These are phyloP conservation scores for Drosophila nigromelanica DNA, from an alignment of 1,140 invertebrate genomes.

Conservation along the genomic window DNA sequence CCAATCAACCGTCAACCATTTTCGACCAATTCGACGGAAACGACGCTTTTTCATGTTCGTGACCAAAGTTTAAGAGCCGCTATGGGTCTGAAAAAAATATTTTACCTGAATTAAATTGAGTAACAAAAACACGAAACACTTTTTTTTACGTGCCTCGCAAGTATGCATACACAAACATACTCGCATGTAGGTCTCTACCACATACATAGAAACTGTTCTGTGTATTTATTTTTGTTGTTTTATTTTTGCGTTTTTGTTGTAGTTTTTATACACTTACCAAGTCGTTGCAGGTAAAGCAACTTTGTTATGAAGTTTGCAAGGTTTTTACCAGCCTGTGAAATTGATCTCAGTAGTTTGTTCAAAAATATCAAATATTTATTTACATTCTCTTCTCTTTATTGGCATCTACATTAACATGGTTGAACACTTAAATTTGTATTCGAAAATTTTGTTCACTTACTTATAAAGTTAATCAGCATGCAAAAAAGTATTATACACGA, in stretches of 20 bases:
- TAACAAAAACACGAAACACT: slow-evolving; percentile 78
- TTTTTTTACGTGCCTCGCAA: slow-evolving; percentile 43
- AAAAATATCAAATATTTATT: too few species aligned
- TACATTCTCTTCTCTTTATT: too few species aligned
- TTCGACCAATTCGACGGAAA: slow-evolving; percentile 75
- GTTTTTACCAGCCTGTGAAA: not conserved
- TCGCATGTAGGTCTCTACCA: slow-evolving; percentile 35
- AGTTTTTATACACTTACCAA: slow-evolving; percentile 13
- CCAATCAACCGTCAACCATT: slow-evolving; percentile 78
- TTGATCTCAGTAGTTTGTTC: not conserved
- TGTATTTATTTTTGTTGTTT: slow-evolving; percentile 33
- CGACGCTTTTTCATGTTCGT: slow-evolving; percentile 80
- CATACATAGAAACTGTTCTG: slow-evolving; percentile 48
- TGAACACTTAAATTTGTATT: too few species aligned
- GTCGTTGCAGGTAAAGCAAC: not conserved
- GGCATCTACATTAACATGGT: too few species aligned
- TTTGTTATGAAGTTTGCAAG: not conserved
- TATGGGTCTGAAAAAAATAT: slow-evolving; percentile 51
- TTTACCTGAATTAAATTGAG: slow-evolving; percentile 83
- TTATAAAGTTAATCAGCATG: too few species aligned
- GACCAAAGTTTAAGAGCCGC: slow-evolving; percentile 71
- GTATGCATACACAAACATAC: slow-evolving; percentile 14
- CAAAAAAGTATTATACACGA: too few species aligned
- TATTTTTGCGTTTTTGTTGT: slow-evolving; percentile 26
- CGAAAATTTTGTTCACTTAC: too few species aligned